These are phyloP conservation scores for Lytechinus pictus DNA, from an alignment of 35 echinoderm and acorn worm species.

Conservation along the genomic window DNA sequence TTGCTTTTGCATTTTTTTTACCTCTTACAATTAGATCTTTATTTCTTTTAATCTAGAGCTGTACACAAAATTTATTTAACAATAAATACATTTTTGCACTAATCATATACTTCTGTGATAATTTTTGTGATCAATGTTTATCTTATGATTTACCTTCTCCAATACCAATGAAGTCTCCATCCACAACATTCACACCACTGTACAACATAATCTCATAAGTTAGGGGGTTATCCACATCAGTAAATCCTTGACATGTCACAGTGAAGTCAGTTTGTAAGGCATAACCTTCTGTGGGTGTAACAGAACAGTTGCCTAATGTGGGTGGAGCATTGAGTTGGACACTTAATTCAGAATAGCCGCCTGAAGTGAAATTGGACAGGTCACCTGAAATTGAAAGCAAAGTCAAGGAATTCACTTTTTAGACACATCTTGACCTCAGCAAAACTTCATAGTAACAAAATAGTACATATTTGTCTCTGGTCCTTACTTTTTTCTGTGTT, in stretches of 20 bases:
- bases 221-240: conserved; percentile 62
- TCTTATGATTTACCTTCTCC: not conserved
- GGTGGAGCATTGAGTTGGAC: conserved; percentile 72
- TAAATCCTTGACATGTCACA: conserved; percentile 62
- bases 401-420: too few relatives aligned
- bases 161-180: not conserved
- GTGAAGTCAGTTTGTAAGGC: conserved; percentile 66
- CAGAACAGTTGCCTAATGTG: conserved; percentile 51
- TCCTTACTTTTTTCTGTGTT: too few relatives aligned
- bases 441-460: too few relatives aligned
- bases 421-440: too few relatives aligned
- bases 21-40: not conserved
- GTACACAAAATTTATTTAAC: not conserved
- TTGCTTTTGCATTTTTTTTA: too few relatives aligned
- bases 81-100: too few relatives aligned
- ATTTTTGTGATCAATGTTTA: not conserved
- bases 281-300: conserved; percentile 61
- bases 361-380: not conserved
- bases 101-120: too few relatives aligned
- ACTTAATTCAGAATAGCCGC: conserved; percentile 60
- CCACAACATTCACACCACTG: not conserved
- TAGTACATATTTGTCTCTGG: too few relatives aligned
- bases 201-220: conserved; percentile 40
- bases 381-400: not conserved
- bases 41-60: not conserved